Conservation (phyloP, 2,113 vertebrate species). For the Hystrix brachyura region DNA sequence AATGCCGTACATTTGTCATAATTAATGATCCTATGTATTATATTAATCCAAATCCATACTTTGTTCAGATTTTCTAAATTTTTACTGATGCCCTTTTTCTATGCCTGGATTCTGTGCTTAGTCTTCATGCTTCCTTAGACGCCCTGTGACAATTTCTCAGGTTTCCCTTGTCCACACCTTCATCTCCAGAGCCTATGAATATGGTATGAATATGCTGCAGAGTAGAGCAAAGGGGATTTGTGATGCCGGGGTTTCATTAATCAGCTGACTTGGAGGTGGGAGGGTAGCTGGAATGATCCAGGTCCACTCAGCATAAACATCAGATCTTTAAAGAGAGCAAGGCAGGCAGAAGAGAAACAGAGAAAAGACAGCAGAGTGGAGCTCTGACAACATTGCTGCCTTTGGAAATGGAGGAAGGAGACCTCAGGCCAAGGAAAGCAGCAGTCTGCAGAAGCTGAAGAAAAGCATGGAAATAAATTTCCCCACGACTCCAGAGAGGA, state of each 20-base stretch:
- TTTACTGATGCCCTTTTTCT: not conserved
- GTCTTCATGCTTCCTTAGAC: not conserved
- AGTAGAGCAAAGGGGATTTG: not conserved
- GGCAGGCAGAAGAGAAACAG: not conserved
- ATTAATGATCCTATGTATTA: not conserved
- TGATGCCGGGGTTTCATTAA: not conserved
- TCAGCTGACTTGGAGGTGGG: not conserved
- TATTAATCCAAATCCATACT: not conserved
- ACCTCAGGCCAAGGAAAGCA: not conserved
- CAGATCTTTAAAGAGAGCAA: not conserved
- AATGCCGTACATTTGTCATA: not conserved
- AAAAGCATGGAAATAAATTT: not conserved
- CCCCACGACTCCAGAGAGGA: not conserved
- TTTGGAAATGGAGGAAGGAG: not conserved
- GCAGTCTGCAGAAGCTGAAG: not conserved
- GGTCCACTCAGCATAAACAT: not conserved
- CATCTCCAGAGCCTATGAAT: not conserved
- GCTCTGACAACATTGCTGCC: not conserved
- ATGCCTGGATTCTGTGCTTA: not conserved
- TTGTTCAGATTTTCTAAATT: not conserved
- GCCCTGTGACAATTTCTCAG: not conserved
- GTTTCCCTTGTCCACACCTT: not conserved
- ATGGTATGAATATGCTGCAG: not conserved
- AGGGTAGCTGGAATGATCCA: not conserved
- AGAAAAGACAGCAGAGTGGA: not conserved